Evolutionary conservation across 2,888 invertebrate genomes (phyloP).

Genomic region (Phorcus lineatus): DNA sequence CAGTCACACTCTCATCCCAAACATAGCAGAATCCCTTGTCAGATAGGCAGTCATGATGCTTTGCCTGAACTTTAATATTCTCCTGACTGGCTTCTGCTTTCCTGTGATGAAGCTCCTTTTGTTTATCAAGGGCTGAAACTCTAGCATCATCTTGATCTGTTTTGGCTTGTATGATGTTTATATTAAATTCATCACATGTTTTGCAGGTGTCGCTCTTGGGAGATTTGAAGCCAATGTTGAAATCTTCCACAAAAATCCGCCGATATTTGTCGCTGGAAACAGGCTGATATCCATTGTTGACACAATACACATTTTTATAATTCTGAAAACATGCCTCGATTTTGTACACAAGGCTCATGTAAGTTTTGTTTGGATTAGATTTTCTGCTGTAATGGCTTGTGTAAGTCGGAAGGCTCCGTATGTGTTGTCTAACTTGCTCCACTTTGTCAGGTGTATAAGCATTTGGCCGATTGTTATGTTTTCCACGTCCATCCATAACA

Average conservation of each 20-base stretch:
- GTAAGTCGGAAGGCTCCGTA: too few relatives aligned
- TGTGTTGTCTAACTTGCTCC: background rate
- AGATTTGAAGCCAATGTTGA: background rate
- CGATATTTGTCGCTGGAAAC: background rate
- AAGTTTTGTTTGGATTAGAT: background rate
- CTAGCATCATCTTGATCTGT: background rate
- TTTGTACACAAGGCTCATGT: background rate
- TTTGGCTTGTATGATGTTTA: background rate
- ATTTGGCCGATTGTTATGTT: background rate
- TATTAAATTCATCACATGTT: background rate
- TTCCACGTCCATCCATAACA: background rate
- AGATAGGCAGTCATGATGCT: too few relatives aligned
- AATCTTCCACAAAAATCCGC: background rate
- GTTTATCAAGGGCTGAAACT: background rate
- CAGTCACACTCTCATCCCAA: too few relatives aligned
- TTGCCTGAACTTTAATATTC: too few relatives aligned
- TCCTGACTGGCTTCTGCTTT: background rate
- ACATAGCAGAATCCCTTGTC: too few relatives aligned
- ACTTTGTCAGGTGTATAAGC: background rate
- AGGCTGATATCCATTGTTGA: background rate
- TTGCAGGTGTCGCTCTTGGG: background rate
- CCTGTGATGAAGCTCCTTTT: background rate
- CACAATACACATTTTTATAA: too few relatives aligned
- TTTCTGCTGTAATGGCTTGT: background rate
- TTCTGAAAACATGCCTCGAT: too few relatives aligned